Conservation (phyloP, 1,140 invertebrate species). For the Heliconius eleuchia region DNA sequence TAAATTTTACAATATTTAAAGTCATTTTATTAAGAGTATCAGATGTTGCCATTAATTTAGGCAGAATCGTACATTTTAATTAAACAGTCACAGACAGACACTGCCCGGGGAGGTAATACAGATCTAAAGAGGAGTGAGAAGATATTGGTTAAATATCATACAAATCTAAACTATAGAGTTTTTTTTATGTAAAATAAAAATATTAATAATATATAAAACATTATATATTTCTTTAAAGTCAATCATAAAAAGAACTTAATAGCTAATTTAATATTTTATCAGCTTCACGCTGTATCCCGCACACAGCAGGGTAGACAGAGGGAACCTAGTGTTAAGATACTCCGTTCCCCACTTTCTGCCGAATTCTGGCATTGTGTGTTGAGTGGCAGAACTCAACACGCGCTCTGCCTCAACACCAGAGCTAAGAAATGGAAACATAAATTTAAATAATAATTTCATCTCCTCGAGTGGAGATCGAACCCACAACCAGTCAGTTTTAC, state of each 20-base stretch:
- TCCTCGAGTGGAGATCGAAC: too few relatives aligned
- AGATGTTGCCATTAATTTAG: conserved; percentile 31
- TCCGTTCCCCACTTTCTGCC: too few relatives aligned
- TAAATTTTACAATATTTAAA: background rate
- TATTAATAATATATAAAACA: too few relatives aligned
- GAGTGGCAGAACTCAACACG: too few relatives aligned
- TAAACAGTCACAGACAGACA: conserved; percentile 11
- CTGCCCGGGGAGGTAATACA: background rate
- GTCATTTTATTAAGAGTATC: conserved; percentile 23
- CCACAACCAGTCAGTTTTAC: too few relatives aligned
- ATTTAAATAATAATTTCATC: too few relatives aligned
- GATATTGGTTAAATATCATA: background rate
- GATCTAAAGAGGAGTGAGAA: background rate
- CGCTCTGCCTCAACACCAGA: too few relatives aligned
- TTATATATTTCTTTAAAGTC: background rate
- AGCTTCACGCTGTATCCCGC: too few relatives aligned
- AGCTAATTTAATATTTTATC: background rate
- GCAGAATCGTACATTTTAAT: conserved; percentile 27
- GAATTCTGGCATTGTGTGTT: too few relatives aligned
- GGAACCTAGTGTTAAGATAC: too few relatives aligned
- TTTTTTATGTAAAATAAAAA: background rate
- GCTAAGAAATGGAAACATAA: too few relatives aligned
- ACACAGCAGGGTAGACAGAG: too few relatives aligned
- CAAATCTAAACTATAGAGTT: background rate
- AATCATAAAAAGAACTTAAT: background rate